Conservation (phyloP, 2,113 vertebrate species). For the Oxyura jamaicensis region DNA sequence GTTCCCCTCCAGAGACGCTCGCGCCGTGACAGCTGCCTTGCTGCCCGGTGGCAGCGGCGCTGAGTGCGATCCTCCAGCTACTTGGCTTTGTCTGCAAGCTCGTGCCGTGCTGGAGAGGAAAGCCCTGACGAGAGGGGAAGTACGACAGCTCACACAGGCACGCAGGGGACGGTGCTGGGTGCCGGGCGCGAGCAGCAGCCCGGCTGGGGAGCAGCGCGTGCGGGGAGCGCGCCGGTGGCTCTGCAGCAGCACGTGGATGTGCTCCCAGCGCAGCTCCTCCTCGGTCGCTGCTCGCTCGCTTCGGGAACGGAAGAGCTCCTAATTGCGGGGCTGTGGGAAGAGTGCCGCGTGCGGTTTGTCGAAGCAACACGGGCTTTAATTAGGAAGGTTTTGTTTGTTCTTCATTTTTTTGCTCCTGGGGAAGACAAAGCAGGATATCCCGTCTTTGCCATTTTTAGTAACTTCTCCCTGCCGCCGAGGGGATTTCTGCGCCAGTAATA, state of each 20-base stretch:
- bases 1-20: background rate
- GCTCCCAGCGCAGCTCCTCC: background rate
- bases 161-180: background rate
- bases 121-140: background rate
- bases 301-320: background rate
- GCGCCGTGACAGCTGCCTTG: background rate
- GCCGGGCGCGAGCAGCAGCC: accelerated
- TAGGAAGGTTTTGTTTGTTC: background rate
- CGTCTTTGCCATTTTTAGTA: background rate
- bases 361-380: accelerated
- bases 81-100: background rate
- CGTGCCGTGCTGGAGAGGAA: accelerated
- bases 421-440: background rate
- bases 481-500: background rate
- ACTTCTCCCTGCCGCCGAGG: background rate
- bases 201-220: no score
- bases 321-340: background rate
- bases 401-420: background rate
- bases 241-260: background rate
- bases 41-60: background rate
- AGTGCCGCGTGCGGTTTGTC: accelerated
- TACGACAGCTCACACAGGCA: accelerated
- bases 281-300: background rate
- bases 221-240: background rate
- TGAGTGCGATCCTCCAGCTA: background rate